Percentiles rank a stretch among this genome's conserved stretches.
Conservation (phyloP, 2,797 vertebrate genomes). For the Poeciliopsis paucimaculata region DNA sequence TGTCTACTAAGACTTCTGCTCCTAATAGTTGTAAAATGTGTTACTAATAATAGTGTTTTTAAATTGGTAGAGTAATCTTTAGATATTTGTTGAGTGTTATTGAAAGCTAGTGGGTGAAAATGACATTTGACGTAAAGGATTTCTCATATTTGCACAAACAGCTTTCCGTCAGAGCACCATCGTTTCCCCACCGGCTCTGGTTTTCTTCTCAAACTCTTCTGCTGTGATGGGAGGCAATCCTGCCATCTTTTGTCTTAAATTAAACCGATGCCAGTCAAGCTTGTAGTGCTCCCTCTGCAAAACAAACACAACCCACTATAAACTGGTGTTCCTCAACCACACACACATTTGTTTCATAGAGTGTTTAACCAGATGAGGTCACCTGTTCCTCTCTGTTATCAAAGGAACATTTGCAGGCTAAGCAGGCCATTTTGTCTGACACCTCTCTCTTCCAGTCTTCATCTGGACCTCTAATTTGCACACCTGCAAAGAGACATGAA, state of each 20-base stretch:
- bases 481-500: constrained; percentile 26
- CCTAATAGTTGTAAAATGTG: neutral
- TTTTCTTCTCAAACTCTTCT: constrained; percentile 91
- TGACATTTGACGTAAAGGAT: neutral
- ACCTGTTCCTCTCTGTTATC: constrained; percentile 89
- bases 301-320: neutral
- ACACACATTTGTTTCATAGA: neutral
- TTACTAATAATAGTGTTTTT: neutral
- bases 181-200: constrained; percentile 74
- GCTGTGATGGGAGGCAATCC: constrained; percentile 74
- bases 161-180: neutral
- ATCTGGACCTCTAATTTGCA: constrained; percentile 30
- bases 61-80: neutral
- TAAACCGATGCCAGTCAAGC: constrained; percentile 97
- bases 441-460: constrained; percentile 63
- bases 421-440: constrained; percentile 87
- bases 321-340: neutral
- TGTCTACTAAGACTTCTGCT: neutral
- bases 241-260: constrained; percentile 88
- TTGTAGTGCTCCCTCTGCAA: constrained; percentile 88
- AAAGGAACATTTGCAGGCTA: constrained; percentile 85
- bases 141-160: neutral
- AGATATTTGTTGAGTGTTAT: neutral
- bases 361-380: neutral
- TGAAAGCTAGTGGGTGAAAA: neutral